Base-by-base conservation (phyloP, 2,797 vertebrate species). In the Lacerta agilis region DNA sequence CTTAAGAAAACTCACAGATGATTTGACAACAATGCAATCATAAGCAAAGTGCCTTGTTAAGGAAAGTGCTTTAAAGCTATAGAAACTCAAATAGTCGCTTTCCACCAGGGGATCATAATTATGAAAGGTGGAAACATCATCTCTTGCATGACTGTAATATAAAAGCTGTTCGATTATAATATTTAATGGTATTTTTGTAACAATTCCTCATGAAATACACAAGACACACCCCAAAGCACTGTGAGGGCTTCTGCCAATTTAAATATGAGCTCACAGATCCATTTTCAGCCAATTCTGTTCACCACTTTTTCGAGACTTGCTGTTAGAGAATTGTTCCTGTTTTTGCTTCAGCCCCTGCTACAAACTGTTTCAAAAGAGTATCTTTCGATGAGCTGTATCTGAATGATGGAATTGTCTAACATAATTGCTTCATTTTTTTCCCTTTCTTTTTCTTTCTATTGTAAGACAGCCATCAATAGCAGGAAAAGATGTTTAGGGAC, bases 1-100 rank as follows among this genome's bases (percentile, higher is more conserved):
- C 87, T 83, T 91, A 91, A 85, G 86, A 94, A 94, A 94, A 91
- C 88, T 88, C 91, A 95, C 90, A 92, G 93, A 94, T 89, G 93
- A 95, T 93, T 96, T 90, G 92, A 95, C 94, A 95, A 94, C 93
- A 94, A 95, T 93, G 88, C 92, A 82, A 33, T 94, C 95, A 95
- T 93, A 95, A 94, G 92, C 89, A 94, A 94, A 91, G 90, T 93
- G 89, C 90, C 90, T 92, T 95, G 87, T 95, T 95, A 95, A 91
- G 95, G 95, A 96, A 96, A 95, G 93, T 90, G 93, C 94, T 96
- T 96, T 94, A 93, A 93, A 94, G 91, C 36, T 72, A 23, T 82
- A 94, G 88, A 18, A 95, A 93, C 93, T 92, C 93, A 93, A 93
- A 90, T 86, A 93, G 94, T 90, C 93, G 90, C 93, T 94, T 91